Evolutionary conservation across 1,140 invertebrate species (phyloP), one percentile per base, ranked within the genome.

Genomic region (Bombus pyrosoma): DNA sequence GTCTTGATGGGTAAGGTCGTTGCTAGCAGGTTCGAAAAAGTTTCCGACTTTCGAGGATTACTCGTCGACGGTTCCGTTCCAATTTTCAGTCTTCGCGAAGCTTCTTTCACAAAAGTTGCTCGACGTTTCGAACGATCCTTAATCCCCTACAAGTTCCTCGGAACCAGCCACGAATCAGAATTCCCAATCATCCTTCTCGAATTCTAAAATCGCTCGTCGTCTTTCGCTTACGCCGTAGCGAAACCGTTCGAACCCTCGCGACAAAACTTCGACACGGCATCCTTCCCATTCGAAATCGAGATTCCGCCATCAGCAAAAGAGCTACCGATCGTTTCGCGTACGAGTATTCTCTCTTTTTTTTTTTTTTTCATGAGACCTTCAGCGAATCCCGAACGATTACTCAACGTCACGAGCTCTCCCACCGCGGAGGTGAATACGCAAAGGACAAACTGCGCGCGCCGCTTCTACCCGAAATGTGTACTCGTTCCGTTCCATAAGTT

Each of bases 401-500:
- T 83, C 81, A 83, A 83, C 59, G 81, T 83, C 72, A 83, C 59
- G 18, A 32, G 22, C 39, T 18, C 64, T 83, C 80, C 81, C 81
- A 53, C 34, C 41, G 59, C 59, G 72, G 34, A 39, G 59, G 73
- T 68, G 81, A 76, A 83, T 83, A 83, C 59, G 73, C 76, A 68
- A 83, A 83, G 73, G 57, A 76, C 72, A 76, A 76, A 83, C 71
- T 83, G 72, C 59, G 59, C 73, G 28, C 39, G 81, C 59, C 34
- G 37, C 15, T 66, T 62, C 81, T 76, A 53, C 34, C 73, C 59
- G 73, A 83, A 83, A 83, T 37, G 72, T 76, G 74, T 83, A 83
- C 72, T 76, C 72, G 81, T 83, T 83, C 81, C 81, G 66, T 83
- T 83, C 72, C 59, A 83, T 83, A 76, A 74, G 81, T 83, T 83